These are phyloP conservation scores for Drosophila repletoides DNA, from an alignment of 1,140 invertebrate genomes.

Conservation along the genomic window DNA sequence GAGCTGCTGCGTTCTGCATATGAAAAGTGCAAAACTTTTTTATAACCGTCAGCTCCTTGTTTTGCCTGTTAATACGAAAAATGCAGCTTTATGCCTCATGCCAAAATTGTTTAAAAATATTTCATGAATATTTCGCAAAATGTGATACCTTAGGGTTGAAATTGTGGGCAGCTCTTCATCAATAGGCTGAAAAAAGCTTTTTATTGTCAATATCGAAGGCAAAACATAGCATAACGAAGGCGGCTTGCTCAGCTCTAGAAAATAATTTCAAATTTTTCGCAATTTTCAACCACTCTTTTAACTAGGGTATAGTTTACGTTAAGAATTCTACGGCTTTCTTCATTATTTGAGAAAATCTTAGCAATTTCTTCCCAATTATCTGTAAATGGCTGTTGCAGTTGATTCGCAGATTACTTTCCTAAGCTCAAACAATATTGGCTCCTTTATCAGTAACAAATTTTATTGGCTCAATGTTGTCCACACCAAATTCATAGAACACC, in stretches of 20 bases:
- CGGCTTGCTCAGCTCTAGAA: slow-evolving; percentile 25
- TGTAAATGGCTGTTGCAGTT: slow-evolving; percentile 39
- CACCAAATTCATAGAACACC: slow-evolving; percentile 20
- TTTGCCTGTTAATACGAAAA: slow-evolving; percentile 24
- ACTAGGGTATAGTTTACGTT: too few species aligned
- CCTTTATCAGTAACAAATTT: slow-evolving; percentile 32
- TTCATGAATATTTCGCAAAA: slow-evolving; percentile 5
- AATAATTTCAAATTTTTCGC: slow-evolving; percentile 35
- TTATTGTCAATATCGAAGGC: slow-evolving; percentile 14
- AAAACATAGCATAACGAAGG: slow-evolving; percentile 39
- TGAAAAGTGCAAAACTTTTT: background rate
- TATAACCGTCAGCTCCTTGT: background rate
- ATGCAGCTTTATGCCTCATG: slow-evolving; percentile 28
- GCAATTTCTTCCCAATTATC: slow-evolving; percentile 10
- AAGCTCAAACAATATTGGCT: slow-evolving; percentile 16
- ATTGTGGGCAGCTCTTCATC: slow-evolving; percentile 18
- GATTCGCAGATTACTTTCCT: slow-evolving; percentile 10
- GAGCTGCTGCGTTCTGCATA: background rate
- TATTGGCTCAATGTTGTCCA: slow-evolving; percentile 18
- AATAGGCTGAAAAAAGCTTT: slow-evolving; percentile 22
- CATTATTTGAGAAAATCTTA: background rate
- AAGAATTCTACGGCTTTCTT: too few species aligned
- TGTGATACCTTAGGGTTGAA: slow-evolving; percentile 25
- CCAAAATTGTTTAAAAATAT: slow-evolving; percentile 12
- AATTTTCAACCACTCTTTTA: slow-evolving; percentile 26